Conservation (phyloP, 2,113 vertebrate species). For the Zosterops pallidus region DNA sequence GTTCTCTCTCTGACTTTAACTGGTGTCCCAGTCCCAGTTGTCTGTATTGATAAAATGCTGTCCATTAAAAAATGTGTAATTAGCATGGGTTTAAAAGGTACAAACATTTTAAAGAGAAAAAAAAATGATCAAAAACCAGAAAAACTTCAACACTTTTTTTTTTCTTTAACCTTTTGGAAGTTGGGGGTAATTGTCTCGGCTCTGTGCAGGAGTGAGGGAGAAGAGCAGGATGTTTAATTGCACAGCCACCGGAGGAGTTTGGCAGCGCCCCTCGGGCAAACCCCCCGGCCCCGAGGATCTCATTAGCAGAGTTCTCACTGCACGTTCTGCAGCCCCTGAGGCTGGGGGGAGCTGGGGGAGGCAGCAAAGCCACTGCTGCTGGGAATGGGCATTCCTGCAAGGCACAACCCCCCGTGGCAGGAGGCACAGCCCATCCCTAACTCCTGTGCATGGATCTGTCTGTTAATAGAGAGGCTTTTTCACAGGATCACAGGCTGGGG, state of each 20-base stretch:
- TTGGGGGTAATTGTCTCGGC: background rate
- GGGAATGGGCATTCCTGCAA: background rate
- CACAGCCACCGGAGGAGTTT: background rate
- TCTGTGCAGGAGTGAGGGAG: background rate
- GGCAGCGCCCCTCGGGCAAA: background rate
- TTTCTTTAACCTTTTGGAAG: background rate
- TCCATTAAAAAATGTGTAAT: background rate
- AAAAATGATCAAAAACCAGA: background rate
- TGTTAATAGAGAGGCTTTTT: background rate
- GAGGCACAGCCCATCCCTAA: rapidly evolving
- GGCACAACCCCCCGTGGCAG: too few species aligned
- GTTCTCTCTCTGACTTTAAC: conserved; percentile 11
- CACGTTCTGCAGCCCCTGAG: background rate
- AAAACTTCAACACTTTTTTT: background rate
- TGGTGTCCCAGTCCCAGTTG: background rate
- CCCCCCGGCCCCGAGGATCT: background rate
- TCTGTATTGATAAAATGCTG: background rate
- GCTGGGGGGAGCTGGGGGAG: background rate
- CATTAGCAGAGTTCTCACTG: background rate
- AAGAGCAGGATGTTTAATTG: background rate
- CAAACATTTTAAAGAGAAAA: background rate
- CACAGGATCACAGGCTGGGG: rapidly evolving
- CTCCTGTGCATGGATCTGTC: background rate
- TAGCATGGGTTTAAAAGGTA: background rate
- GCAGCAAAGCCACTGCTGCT: background rate